phyloP scores from a whole-genome alignment of 1,140 invertebrate genomes.

The Psilanteris sp. region DNA sequence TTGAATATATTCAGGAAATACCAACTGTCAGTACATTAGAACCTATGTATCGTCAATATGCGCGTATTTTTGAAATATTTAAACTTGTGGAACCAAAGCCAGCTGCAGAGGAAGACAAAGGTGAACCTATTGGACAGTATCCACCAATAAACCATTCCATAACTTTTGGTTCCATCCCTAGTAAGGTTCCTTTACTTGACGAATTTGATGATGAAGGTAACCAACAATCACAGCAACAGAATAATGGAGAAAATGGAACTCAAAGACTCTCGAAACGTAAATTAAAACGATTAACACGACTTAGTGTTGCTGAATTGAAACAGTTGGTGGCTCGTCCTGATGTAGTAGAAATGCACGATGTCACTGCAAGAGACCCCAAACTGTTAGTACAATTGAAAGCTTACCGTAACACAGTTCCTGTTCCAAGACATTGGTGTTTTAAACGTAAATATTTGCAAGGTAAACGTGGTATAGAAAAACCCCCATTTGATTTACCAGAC shows the following conservation, averaged over 20 bases:
- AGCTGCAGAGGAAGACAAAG: constrained; percentile 74
- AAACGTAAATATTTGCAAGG: constrained; percentile 98
- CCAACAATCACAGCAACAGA: constrained; percentile 82
- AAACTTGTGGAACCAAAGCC: constrained; percentile 86
- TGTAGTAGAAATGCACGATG: constrained; percentile 99
- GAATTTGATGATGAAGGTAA: constrained; percentile 84
- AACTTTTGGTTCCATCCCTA: constrained; percentile 76
- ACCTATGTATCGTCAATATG: constrained; percentile 92
- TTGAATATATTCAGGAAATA: constrained; percentile 88
- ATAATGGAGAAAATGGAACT: constrained; percentile 86
- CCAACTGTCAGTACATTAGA: constrained; percentile 89
- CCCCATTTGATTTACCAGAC: constrained; percentile 98
- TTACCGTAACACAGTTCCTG: constrained; percentile 93
- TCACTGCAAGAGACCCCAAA: constrained; percentile 97
- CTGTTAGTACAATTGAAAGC: constrained; percentile 97
- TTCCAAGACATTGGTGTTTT: constrained; percentile 99
- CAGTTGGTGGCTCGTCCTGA: constrained; percentile 96
- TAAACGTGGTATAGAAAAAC: constrained; percentile 99
- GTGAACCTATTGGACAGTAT: constrained; percentile 74
- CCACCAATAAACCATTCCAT: constrained; percentile 76
- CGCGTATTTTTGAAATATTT: constrained; percentile 92
- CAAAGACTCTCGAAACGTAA: constrained; percentile 96
- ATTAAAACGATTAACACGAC: constrained; percentile 94
- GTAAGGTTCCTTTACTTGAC: constrained; percentile 84
- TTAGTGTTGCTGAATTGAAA: constrained; percentile 97